A percentile compares a stretch with the other conserved stretches of the same genome.
Evolutionary conservation across 2,113 vertebrate species (phyloP).

Genomic region (Ceyx margarethae): DNA sequence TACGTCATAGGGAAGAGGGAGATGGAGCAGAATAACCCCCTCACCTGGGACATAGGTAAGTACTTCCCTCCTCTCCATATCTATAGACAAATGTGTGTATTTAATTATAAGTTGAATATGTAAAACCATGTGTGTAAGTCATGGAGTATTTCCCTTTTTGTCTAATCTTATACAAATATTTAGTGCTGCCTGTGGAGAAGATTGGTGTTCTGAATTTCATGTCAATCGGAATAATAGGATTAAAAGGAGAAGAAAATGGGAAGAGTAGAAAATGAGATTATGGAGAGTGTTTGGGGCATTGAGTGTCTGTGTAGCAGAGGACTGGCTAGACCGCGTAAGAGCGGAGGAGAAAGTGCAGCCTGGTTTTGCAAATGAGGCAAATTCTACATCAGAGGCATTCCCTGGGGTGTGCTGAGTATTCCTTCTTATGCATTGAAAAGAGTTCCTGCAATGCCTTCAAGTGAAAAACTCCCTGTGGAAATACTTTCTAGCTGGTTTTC

Average conservation of each 20-base stretch:
- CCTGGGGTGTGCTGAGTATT: not conserved
- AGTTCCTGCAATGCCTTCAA: not conserved
- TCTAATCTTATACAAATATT: not conserved
- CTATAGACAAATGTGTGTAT: rapidly evolving
- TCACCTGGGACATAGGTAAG: conserved; percentile 96
- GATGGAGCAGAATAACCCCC: conserved; percentile 89
- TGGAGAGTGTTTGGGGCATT: not conserved
- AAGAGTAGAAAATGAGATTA: not conserved
- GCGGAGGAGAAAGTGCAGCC: not conserved
- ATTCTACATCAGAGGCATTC: not conserved
- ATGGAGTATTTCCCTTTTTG: not conserved
- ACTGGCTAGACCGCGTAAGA: rapidly evolving
- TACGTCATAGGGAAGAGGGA: conserved; percentile 98
- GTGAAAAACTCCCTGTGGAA: not conserved
- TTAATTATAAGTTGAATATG: not conserved
- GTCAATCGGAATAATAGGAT: not conserved
- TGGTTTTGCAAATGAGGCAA: not conserved
- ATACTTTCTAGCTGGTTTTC: not conserved
- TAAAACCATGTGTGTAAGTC: not conserved
- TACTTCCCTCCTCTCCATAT: not conserved
- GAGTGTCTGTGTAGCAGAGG: not conserved
- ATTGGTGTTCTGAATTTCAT: not conserved
- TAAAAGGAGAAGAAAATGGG: not conserved
- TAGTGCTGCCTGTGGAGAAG: not conserved
- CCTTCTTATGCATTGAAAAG: not conserved